Base-by-base conservation (phyloP, 2,888 invertebrate genomes). In the Tinea semifulvella region DNA sequence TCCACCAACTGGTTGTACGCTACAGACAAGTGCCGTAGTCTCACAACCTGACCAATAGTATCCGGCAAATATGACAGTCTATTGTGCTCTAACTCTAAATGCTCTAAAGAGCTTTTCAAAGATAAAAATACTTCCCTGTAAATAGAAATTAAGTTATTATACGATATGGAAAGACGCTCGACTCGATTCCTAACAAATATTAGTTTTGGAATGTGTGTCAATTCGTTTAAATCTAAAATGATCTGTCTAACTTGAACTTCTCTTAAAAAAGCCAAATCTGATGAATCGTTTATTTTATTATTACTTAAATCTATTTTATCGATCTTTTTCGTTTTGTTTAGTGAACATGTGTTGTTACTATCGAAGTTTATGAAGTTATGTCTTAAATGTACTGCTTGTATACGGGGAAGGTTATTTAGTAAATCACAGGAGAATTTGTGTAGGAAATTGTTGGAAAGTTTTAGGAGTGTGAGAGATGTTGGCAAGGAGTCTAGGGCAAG, bases 291-390 rank as follows among this genome's bases (percentile, higher is more conserved):
- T 48, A 95, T 83, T 60, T 88, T 87, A 68, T 95, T 95, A 66
- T 91, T 91, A 48, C 92, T 91, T 54, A 95, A 76, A 69, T 94
- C 94, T 53, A 95, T 75, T 59, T 91, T 91, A 59, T 94, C 92
- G 50, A 94, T 68, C 58, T 86, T 88, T 63, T 87, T 86, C 38
- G 81, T 76, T 54, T 83, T 82, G 53, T 84, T 84, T 54, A 56
- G 76, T 44, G 65, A 57, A 57, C 73, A 74, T 49, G 64, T 63
- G 42, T 63, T 65, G 54, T 68, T 72, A 60, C 68, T 56, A 47
- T 64, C 61, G 48, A 72, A 69, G 25, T 60, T 61, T 48, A 81
- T 68, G 52, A 71, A 69, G 58, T 82, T 81, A 52, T 80, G 76
- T 47, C 90, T 79, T 47, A 91, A 70, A 65, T 89, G 88, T 44